A percentile compares a stretch with the other conserved stretches of the same genome.
These are phyloP conservation scores for Danaus plexippus DNA, from an alignment of 1,140 invertebrate species.

Conservation along the genomic window DNA sequence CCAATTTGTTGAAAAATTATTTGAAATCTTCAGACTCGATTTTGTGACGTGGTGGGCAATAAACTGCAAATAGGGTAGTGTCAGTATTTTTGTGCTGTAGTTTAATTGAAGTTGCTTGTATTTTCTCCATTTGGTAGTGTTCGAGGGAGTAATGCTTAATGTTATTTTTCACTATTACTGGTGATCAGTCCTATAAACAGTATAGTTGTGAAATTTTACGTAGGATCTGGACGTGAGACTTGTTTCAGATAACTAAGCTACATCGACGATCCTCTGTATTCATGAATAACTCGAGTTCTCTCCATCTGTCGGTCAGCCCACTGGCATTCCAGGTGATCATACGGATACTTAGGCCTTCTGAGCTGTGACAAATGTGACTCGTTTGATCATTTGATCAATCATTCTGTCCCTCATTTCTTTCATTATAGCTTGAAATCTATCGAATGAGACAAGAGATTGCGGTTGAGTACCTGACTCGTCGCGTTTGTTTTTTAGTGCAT, in stretches of 20 bases:
- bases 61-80: constrained; percentile 10
- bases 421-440: neutral
- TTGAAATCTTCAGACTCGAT: constrained; percentile 8
- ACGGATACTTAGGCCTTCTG: neutral
- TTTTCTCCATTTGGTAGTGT: constrained; percentile 6
- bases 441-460: too few relatives aligned
- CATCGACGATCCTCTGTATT: constrained; percentile 15
- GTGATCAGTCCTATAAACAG: constrained; percentile 15
- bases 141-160: constrained; percentile 18
- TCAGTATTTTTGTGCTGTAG: constrained; percentile 1
- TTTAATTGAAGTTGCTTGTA: constrained; percentile 18
- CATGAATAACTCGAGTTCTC: constrained; percentile 15
- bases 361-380: neutral
- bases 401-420: constrained; percentile 5
- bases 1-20: constrained; percentile 14
- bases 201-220: constrained; percentile 14
- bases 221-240: constrained; percentile 16
- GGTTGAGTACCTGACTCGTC: too few relatives aligned
- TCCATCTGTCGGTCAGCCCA: constrained; percentile 1
- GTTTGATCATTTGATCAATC: constrained; percentile 6
- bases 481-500: too few relatives aligned
- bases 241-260: constrained; percentile 18
- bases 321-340: constrained; percentile 7
- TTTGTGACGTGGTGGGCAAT: constrained; percentile 20
- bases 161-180: constrained; percentile 16